Base-by-base conservation (phyloP, 2,113 vertebrate genomes). In the Struthio camelus region DNA sequence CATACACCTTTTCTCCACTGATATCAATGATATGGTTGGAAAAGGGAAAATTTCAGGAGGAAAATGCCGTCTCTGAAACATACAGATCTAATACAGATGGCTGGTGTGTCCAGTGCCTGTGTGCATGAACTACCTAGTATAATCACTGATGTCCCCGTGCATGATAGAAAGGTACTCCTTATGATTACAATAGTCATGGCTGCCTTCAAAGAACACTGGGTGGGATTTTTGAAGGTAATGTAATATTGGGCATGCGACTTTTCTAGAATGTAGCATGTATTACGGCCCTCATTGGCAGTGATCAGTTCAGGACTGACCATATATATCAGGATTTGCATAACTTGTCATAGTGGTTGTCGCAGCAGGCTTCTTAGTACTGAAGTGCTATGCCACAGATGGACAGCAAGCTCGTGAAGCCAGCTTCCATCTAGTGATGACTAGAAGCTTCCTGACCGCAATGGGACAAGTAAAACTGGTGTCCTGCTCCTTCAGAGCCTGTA, bases 401-500 rank as follows among this genome's bases (percentile, higher is more conserved):
- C 27, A 78, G 36, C 34, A 80, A 64, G 65, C 34, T 0, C 71
- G n/a, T 11, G 6, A 51, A 91, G 69, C 77, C 77, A 94, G 51
- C 46, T 94, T 86, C 46, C 73, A 71, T 71, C 59, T 75, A 75
- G 85, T 70, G 64, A 85, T 73, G 72, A 77, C 67, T 36, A 85
- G 61, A 64, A 76, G 72, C 40, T 93, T 96, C 73, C 69, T 78
- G 64, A 84, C 34, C 42, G 51, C 64, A 80, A 86, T 25, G 30
- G 66, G 69, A 50, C 62, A 87, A 86, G 58, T 73, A 36, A 73
- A 84, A 78, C 70, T 61, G 78, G 36, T 82, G 19, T 82, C 48
- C n/a, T 80, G 14, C 16, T 93, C 73, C 64, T 89, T 62, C 88
- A 89, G 36, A 78, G 54, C 46, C 30, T 54, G 6, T 8, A 32